Base-by-base conservation (phyloP, 2,888 invertebrate genomes). In the Stictocephala bisonia region DNA sequence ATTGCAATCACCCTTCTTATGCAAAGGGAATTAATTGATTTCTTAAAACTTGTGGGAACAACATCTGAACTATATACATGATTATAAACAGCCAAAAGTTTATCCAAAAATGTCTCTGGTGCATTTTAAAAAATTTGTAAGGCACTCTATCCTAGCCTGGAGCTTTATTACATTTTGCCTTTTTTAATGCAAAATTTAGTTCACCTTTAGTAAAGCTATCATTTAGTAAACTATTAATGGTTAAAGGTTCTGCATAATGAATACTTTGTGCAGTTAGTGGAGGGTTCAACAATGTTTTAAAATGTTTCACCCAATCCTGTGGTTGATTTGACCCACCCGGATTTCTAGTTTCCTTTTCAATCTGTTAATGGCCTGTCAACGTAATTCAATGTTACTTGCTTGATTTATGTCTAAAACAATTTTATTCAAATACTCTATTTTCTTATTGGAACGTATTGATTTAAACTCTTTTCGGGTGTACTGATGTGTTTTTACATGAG, bases 91-190 rank as follows among this genome's bases (percentile, higher is more conserved):
- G 15, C 9, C 7, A 27, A n/a, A 22, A 60, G 18, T 18, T n/a
- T 68, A 15, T 29, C 22, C 6, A 13, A 15, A 9, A 20, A 29
- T 15, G 35, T 67, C 9, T 4, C 24, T 26, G 67, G 67, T 1
- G n/a, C 44, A 44, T 67, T 35, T 44, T 44, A 20, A n/a, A 67
- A 41, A 67, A 67, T n/a, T 67, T 48, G 48, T 67, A 24, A 9
- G 67, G 18, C 4, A 67, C 27, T 67, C 26, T 67, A n/a, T 67
- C 67, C 11, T 26, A n/a, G 11, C 67, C 67, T n/a, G 24, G 24
- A 7, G 48, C 44, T 41, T 67, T 48, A 26, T 48, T 27, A 67
- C n/a, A 4, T 15, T 67, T 67, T n/a, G 26, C 44, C 18, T 67
- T 67, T 26, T 9, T n/a, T 9, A 48, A 27, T 22, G 48, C 29